phyloP scores from a whole-genome alignment of 2,888 invertebrate species.

The Resseliella maxima region DNA sequence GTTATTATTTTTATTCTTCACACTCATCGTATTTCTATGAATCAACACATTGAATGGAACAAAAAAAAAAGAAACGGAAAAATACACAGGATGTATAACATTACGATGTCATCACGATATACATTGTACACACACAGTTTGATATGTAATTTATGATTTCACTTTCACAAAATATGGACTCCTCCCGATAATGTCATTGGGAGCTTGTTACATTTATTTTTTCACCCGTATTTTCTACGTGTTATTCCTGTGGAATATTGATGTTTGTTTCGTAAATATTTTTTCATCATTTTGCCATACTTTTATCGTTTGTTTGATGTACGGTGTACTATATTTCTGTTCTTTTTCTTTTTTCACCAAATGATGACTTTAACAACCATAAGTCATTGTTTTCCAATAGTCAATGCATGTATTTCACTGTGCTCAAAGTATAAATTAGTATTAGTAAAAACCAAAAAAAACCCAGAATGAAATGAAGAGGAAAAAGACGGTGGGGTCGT shows the following conservation, averaged over 20 bases:
- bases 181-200: neutral
- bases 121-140: no score
- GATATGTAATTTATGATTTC: neutral
- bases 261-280: neutral
- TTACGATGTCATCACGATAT: neutral
- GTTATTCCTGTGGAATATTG: neutral
- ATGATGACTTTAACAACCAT: neutral
- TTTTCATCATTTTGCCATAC: neutral
- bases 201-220: neutral
- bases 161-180: neutral
- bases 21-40: neutral
- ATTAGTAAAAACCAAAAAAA: no score
- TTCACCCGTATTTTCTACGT: neutral
- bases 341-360: neutral
- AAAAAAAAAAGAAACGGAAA: neutral
- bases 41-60: neutral
- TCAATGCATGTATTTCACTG: no score
- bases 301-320: neutral
- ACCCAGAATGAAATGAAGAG: no score
- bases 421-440: no score
- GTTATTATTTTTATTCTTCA: neutral
- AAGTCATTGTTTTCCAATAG: neutral
- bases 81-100: neutral
- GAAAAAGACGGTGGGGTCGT: no score
- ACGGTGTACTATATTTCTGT: no score